Percentiles rank a stretch among this genome's conserved stretches.
Evolutionary conservation across 2,888 invertebrate genomes (phyloP).

Genomic region (Athalia rosae): DNA sequence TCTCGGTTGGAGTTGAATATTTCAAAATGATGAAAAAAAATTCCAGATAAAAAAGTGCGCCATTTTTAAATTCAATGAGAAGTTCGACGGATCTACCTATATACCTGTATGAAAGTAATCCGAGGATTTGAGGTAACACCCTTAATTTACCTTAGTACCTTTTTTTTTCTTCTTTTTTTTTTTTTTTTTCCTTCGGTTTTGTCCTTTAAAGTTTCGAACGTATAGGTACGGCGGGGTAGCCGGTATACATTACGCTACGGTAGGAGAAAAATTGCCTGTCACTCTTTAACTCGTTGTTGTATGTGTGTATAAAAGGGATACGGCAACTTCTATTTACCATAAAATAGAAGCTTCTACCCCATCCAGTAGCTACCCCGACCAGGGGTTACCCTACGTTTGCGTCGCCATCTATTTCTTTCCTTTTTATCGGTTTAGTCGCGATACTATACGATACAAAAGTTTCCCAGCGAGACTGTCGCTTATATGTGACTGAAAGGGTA

Average conservation of each 20-base stretch:
- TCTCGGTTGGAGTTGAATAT: neutral
- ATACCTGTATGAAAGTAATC: too few species aligned
- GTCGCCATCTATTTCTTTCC: slow-evolving; percentile 52
- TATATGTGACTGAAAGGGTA: slow-evolving; percentile 19
- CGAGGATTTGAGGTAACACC: too few species aligned
- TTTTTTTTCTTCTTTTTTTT: too few species aligned
- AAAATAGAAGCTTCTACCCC: slow-evolving; percentile 60
- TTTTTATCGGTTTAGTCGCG: slow-evolving; percentile 57
- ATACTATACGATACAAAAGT: slow-evolving; percentile 54
- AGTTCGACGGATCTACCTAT: too few species aligned
- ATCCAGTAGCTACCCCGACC: slow-evolving; percentile 35
- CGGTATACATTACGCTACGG: neutral
- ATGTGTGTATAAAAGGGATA: slow-evolving; percentile 26
- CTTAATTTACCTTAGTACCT: too few species aligned
- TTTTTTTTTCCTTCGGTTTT: too few species aligned
- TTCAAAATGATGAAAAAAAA: too few species aligned
- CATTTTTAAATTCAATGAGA: neutral
- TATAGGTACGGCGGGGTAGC: neutral
- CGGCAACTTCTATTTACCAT: slow-evolving; percentile 58
- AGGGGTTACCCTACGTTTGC: slow-evolving; percentile 47
- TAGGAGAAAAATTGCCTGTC: neutral
- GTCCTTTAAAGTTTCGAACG: neutral
- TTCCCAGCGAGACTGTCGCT: slow-evolving; percentile 46
- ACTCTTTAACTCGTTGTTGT: slow-evolving; percentile 22
- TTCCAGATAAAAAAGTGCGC: neutral